Evolutionary conservation across 2,888 invertebrate genomes (phyloP), one percentile per base, ranked within the genome.

Genomic region (Scelioninae gen. 1): DNA sequence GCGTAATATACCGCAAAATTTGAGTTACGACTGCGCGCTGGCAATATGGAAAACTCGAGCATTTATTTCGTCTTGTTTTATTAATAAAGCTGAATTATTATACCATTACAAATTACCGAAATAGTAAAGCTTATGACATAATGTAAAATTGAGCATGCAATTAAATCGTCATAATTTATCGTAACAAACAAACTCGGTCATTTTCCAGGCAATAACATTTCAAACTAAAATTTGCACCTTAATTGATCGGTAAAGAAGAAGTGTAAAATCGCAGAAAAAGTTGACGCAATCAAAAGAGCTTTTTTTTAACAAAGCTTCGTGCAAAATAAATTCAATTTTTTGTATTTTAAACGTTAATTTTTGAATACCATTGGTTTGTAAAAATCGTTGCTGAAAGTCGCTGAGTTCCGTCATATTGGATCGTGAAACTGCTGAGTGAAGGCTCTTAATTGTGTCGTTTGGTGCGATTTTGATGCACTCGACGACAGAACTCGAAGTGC

Each of bases 391-490:
- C 34, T 29, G 51, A 29, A 79, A 79, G 32, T 74, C 72, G 66
- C 31, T 66, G 38, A 79, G 13, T 62, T 79, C 79, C 13, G 74
- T 60, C 34, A 68, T 11, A 32, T 63, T 81, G 51, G 81, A 63
- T 15, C 13, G 62, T 58, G 58, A 69, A 72, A 84, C 53, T 62
- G 51, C 65, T 53, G 82, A 66, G 49, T 16, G 79, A 38, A 84
- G 45, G 40, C 43, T 82, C 68, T 75, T 76, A 65, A 58, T 76
- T 53, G 77, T 66, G 38, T 71, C 77, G 55, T 84, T 76, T 63
- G 58, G 60, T 47, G 62, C 60, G 75, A 60, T 82, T 56, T 69
- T 53, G 62, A 40, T 69, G 53, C 74, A 79, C 15, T 68, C 11
- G 47, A 56, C 45, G 43, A 84, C 75, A 53, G 32, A 45, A 23